These are phyloP conservation scores for Nestor notabilis DNA, from an alignment of 2,113 vertebrate genomes.

Conservation along the genomic window DNA sequence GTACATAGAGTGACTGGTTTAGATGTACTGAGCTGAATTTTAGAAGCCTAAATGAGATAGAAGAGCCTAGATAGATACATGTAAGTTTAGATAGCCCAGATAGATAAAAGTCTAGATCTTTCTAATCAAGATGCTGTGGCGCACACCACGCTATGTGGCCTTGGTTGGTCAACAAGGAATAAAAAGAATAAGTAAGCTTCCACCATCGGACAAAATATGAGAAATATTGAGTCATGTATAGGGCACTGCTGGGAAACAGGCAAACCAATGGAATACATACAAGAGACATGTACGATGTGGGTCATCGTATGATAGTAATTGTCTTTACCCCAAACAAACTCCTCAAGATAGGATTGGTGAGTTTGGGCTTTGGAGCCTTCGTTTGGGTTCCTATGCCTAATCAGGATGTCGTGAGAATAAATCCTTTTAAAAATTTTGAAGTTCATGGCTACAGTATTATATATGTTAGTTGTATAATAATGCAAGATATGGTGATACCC, in stretches of 20 bases:
- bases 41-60: not conserved
- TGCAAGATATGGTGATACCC: not conserved
- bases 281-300: not conserved
- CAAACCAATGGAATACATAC: not conserved
- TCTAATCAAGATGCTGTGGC: not conserved
- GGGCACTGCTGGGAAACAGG: not conserved
- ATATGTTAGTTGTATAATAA: not conserved
- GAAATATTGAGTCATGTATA: not conserved
- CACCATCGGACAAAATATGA: not conserved
- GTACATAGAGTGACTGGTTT: not conserved
- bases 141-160: not conserved
- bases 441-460: not conserved
- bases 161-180: not conserved
- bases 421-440: not conserved
- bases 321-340: not conserved
- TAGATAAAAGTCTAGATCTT: not conserved
- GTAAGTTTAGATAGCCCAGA: not conserved
- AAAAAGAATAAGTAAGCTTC: not conserved
- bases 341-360: not conserved
- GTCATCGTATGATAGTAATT: not conserved
- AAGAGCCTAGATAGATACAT: not conserved
- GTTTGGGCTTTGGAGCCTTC: not conserved
- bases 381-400: not conserved
- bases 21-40: not conserved
- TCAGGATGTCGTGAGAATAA: not conserved